Percentiles rank a stretch among this genome's conserved stretches.
Evolutionary conservation across 2,113 vertebrate species (phyloP).

Genomic region (Tetrao urogallus): DNA sequence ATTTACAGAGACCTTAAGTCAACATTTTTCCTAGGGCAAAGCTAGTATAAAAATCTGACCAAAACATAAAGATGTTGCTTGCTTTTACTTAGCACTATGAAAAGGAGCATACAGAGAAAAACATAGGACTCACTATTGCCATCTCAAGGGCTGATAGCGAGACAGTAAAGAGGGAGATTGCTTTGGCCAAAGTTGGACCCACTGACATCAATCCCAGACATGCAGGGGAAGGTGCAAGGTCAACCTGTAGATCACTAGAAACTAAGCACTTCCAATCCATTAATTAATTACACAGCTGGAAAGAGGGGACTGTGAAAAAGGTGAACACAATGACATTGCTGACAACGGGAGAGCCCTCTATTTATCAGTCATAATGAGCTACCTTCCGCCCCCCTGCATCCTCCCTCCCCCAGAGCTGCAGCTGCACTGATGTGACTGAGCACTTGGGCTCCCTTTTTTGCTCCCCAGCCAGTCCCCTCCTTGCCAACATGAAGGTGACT

Average conservation of each 20-base stretch:
- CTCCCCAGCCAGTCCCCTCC: neutral
- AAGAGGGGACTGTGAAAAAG: constrained; percentile 66
- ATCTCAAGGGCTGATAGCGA: neutral
- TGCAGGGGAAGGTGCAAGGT: constrained; percentile 61
- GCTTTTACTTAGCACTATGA: neutral
- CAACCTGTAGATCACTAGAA: constrained; percentile 68
- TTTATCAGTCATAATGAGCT: constrained; percentile 77
- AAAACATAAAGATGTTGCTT: neutral
- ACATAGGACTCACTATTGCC: neutral
- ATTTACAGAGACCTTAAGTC: neutral
- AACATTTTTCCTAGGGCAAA: neutral
- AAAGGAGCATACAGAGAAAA: neutral
- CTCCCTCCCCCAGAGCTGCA: constrained; percentile 65
- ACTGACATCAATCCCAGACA: neutral
- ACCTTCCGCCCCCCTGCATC: constrained; percentile 11
- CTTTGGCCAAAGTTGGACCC: neutral
- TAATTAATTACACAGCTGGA: constrained; percentile 78
- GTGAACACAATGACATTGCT: constrained; percentile 71
- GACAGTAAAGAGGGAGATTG: neutral
- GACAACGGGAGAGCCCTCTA: constrained; percentile 66
- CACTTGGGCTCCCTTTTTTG: constrained; percentile 22
- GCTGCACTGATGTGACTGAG: constrained; percentile 62
- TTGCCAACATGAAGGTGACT: constrained; percentile 55
- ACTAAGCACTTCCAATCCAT: constrained; percentile 63
- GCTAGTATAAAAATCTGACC: neutral